These are phyloP conservation scores for Rhaphigaster nebulosa DNA, from an alignment of 2,888 invertebrate genomes.

Conservation along the genomic window DNA sequence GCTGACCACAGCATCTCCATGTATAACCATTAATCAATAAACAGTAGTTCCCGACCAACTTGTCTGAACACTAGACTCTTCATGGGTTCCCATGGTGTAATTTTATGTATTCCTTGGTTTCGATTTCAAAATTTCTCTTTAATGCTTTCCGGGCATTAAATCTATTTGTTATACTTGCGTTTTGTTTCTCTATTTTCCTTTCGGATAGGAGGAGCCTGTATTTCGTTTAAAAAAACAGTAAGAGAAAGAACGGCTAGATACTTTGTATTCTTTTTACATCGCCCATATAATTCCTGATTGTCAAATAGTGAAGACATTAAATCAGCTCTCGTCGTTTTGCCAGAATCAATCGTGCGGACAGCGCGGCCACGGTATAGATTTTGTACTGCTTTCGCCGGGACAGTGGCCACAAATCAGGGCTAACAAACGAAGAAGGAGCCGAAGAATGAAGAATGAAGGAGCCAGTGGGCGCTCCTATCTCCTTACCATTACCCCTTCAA, in stretches of 20 bases:
- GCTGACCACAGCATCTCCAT: no score
- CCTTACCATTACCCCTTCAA: conserved; percentile 45
- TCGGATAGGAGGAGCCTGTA: background rate
- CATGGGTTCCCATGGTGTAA: no score
- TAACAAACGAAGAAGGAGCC: conserved; percentile 45
- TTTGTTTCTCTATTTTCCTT: background rate
- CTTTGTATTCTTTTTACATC: background rate
- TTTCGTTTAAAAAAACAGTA: background rate
- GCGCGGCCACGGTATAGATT: background rate
- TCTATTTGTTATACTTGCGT: no score
- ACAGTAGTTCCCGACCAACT: no score
- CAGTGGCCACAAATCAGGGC: conserved; percentile 36
- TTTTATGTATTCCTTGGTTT: no score
- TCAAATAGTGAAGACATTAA: conserved; percentile 26
- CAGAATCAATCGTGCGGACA: background rate
- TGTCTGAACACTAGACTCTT: no score
- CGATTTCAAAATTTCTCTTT: no score
- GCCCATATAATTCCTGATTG: background rate
- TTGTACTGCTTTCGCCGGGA: background rate
- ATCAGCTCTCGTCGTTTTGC: background rate
- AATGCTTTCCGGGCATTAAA: no score
- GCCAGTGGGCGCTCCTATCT: conserved; percentile 40
- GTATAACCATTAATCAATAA: no score
- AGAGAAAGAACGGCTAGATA: background rate
- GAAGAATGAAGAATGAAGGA: conserved; percentile 4